A percentile compares a stretch with the other conserved stretches of the same genome.
These are phyloP conservation scores for Eulemur rufifrons DNA, from an alignment of 2,113 vertebrate genomes.

Conservation along the genomic window DNA sequence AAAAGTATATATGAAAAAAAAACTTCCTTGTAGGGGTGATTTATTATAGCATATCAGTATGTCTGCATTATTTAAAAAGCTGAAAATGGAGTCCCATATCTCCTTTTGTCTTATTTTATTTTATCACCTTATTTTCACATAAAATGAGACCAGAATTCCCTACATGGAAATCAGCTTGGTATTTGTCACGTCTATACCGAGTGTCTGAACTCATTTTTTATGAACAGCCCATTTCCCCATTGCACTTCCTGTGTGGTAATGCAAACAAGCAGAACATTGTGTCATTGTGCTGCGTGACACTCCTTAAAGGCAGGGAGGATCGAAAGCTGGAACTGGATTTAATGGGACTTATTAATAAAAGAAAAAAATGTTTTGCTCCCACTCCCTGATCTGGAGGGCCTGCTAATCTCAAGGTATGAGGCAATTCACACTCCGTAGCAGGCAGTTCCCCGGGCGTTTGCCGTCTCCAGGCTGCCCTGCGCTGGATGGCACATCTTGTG, in stretches of 20 bases:
- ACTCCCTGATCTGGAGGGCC: background rate
- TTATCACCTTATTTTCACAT: background rate
- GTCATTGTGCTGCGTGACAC: slow-evolving; percentile 53
- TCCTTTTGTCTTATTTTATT: background rate
- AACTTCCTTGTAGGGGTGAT: background rate
- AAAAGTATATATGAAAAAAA: background rate
- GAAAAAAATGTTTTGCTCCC: background rate
- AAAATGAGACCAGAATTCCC: background rate
- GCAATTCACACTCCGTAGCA: background rate
- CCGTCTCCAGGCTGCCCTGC: background rate
- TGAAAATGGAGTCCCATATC: background rate
- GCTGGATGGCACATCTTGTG: background rate
- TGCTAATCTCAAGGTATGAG: background rate
- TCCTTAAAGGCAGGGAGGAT: slow-evolving; percentile 58
- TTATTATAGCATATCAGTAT: background rate
- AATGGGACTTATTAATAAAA: slow-evolving; percentile 38
- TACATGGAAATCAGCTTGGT: background rate
- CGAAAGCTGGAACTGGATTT: background rate
- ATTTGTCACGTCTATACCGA: background rate
- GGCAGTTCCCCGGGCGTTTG: background rate
- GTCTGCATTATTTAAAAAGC: background rate
- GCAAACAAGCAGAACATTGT: slow-evolving; percentile 59
- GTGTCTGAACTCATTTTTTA: slow-evolving; percentile 65
- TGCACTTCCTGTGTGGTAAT: slow-evolving; percentile 62
- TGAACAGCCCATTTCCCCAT: background rate